Base-by-base conservation (phyloP, 2,888 invertebrate genomes). In the Ommatoiulus sabulosus region DNA sequence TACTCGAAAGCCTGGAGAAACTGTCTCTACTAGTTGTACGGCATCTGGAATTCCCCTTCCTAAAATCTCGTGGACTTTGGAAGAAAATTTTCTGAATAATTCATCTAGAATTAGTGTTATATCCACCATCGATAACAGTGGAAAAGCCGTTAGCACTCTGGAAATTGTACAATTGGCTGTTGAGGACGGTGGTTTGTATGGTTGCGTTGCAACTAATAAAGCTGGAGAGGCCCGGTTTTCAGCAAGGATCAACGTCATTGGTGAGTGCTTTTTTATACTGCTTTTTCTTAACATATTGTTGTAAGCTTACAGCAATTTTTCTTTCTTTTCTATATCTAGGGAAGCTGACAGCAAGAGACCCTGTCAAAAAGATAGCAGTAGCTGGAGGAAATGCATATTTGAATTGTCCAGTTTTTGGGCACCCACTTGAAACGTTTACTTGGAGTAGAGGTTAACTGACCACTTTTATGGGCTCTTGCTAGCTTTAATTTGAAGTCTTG, bases 21-120 rank as follows among this genome's bases (percentile, higher is more conserved):
- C 72, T 5, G 84, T 89, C 44, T 44, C 88, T 3, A 84, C 44
- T 43, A 72, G 10, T 10, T 89, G 89, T 63, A 80, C 35, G 4
- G 89, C 96, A 88, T 95, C 95, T 89, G 98, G 98, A 8, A 96
- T 96, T 93, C 98, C 98, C n/a, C 94, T 96, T 90, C 95, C 95
- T 90, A 94, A 95, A 91, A 94, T 97, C 89, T 94, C 94, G 91
- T 97, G 97, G 97, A 84, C 46, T 52, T 63, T 87, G 7, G 89
- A 89, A 20, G 87, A 87, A 35, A 57, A 48, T 7, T 44, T 52
- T 15, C n/a, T 89, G 20, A 44, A 88, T 0, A 48, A 88, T 84
- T 48, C 20, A 20, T 44, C 44, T 7, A 44, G 48, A n/a, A 80
- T 84, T 20, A 44, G 15, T 24, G 24, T 88, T 20, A 84, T 2